Evolutionary conservation across 2,797 vertebrate genomes (phyloP).

Genomic region (Masticophis lateralis): DNA sequence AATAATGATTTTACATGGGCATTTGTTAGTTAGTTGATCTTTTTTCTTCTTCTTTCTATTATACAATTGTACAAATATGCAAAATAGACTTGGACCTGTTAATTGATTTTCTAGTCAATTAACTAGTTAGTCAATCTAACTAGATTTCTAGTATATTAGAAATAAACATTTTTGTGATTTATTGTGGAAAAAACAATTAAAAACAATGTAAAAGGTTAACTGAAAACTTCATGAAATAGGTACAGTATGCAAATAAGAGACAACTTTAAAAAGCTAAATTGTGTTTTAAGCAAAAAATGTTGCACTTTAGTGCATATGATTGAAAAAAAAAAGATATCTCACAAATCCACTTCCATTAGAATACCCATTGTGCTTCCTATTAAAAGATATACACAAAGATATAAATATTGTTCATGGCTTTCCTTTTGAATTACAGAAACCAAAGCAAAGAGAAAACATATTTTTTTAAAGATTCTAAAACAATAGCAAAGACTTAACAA

Average conservation of each 20-base stretch:
- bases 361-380: neutral
- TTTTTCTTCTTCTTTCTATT: neutral
- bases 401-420: neutral
- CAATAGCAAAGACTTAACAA: neutral
- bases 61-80: neutral
- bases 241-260: neutral
- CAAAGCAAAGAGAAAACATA: neutral
- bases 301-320: neutral
- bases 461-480: neutral
- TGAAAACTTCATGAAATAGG: neutral
- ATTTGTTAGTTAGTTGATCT: neutral
- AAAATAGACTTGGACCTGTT: neutral
- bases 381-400: neutral
- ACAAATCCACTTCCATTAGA: neutral
- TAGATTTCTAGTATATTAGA: neutral
- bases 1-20: neutral
- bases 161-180: neutral
- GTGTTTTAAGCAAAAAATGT: neutral
- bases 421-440: neutral
- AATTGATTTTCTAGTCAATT: neutral
- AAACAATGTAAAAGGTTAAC: neutral
- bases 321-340: neutral
- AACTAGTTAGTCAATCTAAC: no score
- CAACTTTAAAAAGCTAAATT: neutral
- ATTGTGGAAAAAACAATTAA: neutral